Percentiles rank a stretch among this genome's conserved stretches.
Evolutionary conservation across 2,888 invertebrate genomes (phyloP).

Genomic region (Rambutsinella grinnellia): DNA sequence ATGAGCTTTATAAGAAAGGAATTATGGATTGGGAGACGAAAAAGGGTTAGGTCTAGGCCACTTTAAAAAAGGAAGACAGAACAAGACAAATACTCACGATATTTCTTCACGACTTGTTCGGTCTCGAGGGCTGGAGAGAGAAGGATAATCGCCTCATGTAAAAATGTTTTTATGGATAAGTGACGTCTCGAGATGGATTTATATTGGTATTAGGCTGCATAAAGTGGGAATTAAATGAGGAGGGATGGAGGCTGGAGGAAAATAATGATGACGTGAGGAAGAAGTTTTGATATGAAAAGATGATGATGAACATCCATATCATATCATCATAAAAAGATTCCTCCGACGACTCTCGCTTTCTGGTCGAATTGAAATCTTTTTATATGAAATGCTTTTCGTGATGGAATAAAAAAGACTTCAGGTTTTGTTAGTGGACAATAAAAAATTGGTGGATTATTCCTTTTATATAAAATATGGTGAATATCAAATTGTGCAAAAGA

Average conservation of each 20-base stretch:
- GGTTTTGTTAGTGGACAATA: background rate
- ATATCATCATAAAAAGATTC: background rate
- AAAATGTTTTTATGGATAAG: background rate
- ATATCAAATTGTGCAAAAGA: no score
- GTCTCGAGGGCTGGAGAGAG: background rate
- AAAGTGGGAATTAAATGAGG: background rate
- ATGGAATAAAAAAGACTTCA: background rate
- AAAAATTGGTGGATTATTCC: background rate
- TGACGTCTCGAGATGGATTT: slow-evolving; percentile 24
- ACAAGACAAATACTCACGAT: slow-evolving; percentile 31
- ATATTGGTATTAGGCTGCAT: background rate
- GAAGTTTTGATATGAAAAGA: background rate
- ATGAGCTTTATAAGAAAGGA: background rate
- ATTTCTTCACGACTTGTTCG: background rate
- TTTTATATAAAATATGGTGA: no score
- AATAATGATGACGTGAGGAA: background rate
- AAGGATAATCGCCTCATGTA: background rate
- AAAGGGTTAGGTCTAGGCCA: slow-evolving; percentile 2
- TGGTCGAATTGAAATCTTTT: background rate
- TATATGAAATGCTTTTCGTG: background rate
- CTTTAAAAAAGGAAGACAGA: background rate
- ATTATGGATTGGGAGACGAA: background rate
- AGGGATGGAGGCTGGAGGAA: background rate
- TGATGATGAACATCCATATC: background rate
- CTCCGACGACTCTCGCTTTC: background rate